Conservation (phyloP, 2,888 invertebrate genomes). For the Thereva nobilitata region DNA sequence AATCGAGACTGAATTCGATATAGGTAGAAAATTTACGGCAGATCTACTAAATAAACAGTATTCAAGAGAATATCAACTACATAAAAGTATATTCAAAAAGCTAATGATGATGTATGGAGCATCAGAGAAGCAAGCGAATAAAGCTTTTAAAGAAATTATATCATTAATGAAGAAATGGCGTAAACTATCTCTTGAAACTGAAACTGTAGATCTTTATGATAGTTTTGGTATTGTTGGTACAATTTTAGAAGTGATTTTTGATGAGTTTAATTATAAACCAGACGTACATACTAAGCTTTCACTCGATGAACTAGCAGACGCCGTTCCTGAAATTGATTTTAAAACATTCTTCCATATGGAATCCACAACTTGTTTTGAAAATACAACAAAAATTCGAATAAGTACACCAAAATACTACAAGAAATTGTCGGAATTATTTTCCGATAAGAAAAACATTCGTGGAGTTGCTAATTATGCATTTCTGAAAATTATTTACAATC, state of each 20-base stretch:
- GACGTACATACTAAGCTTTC: no score
- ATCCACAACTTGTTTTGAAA: no score
- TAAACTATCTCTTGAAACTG: background rate
- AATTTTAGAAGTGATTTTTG: no score
- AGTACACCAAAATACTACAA: background rate
- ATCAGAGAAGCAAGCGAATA: background rate
- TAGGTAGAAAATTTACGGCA: background rate
- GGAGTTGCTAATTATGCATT: conserved; percentile 5
- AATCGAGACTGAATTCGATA: conserved; percentile 10
- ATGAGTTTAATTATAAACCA: no score
- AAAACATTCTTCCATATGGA: no score
- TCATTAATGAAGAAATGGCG: background rate
- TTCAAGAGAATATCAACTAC: conserved; percentile 6
- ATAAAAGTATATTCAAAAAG: conserved; percentile 2
- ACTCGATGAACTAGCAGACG: no score
- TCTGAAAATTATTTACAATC: conserved; percentile 9
- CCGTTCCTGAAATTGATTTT: no score
- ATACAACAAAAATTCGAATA: background rate
- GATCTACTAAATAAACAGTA: background rate
- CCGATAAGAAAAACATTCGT: background rate
- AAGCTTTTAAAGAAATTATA: conserved; percentile 18
- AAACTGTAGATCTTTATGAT: background rate
- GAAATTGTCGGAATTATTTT: background rate
- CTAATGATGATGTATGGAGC: conserved; percentile 17
- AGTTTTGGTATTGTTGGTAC: background rate